Base-by-base conservation (phyloP, 2,888 invertebrate species). In the Hydropsyche betteni region DNA sequence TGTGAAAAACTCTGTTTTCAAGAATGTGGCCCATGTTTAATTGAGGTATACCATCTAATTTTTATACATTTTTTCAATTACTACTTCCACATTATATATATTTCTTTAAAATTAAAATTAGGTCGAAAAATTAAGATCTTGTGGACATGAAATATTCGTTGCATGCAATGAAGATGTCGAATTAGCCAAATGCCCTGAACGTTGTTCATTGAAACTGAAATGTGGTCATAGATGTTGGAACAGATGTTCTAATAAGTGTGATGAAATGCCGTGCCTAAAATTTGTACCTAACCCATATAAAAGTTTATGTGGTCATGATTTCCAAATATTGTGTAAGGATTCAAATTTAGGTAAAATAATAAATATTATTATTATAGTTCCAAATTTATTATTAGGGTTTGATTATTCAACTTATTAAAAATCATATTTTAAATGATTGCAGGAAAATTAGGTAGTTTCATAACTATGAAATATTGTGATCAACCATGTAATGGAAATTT, bases 151-250 rank as follows among this genome's bases (percentile, higher is more conserved):
- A 74, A 78, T 87, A 7, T 82, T 81, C 78, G 79, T 87, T 5
- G 79, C 81, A 78, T 91, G 91, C 81, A 81, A 79, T 68, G 76
- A 79, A 72, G 79, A 79, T 51, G 83, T 87, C 0, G 81, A 81
- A 5, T 82, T 81, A 12, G 79, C 80, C 1, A 72, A 82, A 2
- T 89, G 90, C 79, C 80, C 64, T 0, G 74, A 81, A 16, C 81
- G 81, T 6, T 92, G 92, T 81, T 83, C 85, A 12, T 83, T 84
- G 8, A 79, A 80, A 0, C 80, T 89, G 75, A 5, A 80, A 0
- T 90, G 90, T 80, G 89, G 89, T 0, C 90, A 90, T 81, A 77
- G 69, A 0, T 90, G 90, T 81, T 81, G 72, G 5, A 81, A 79
- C 0, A 80, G 79, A n/a, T 90, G 90, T 80, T 77, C 78, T 8